A percentile compares a stretch with the other conserved stretches of the same genome.
These are phyloP conservation scores for Catocala nupta DNA, from an alignment of 2,888 invertebrate genomes.

Conservation along the genomic window DNA sequence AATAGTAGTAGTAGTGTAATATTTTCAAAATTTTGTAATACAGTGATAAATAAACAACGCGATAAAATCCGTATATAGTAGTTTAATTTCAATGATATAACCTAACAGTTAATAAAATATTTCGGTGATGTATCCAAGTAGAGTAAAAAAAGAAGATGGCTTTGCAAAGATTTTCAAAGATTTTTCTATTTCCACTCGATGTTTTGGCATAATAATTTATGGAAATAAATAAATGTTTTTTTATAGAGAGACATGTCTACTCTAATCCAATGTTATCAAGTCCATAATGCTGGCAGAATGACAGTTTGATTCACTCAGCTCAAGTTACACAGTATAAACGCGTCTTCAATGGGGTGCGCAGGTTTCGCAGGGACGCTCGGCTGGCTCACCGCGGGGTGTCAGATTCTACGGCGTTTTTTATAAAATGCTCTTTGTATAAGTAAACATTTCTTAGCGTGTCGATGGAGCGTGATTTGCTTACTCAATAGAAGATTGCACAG, in stretches of 20 bases:
- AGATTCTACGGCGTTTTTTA: conserved; percentile 9
- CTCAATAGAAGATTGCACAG: too few relatives aligned
- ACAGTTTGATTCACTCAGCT: conserved; percentile 87
- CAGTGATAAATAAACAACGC: too few relatives aligned
- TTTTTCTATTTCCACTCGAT: too few relatives aligned
- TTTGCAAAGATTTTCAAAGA: too few relatives aligned
- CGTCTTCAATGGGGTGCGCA: conserved; percentile 65
- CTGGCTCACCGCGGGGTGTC: conserved; percentile 49
- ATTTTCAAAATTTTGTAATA: too few relatives aligned
- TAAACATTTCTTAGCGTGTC: not conserved
- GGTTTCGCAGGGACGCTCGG: conserved; percentile 30
- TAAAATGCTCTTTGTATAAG: conserved; percentile 8
- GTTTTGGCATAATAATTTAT: too few relatives aligned
- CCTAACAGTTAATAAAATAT: too few relatives aligned
- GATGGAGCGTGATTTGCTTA: not conserved
- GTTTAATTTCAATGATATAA: too few relatives aligned
- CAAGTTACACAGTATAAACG: conserved; percentile 83
- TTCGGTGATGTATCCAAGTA: too few relatives aligned
- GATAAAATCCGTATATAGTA: too few relatives aligned
- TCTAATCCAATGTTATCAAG: conserved; percentile 44
- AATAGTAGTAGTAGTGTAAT: too few relatives aligned
- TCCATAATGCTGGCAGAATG: conserved; percentile 80
- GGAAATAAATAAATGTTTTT: not conserved
- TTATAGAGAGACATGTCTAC: conserved; percentile 52
- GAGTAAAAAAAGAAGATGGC: too few relatives aligned